These are phyloP conservation scores for Cavia porcellus DNA, from an alignment of 2,113 vertebrate genomes.

Conservation along the genomic window DNA sequence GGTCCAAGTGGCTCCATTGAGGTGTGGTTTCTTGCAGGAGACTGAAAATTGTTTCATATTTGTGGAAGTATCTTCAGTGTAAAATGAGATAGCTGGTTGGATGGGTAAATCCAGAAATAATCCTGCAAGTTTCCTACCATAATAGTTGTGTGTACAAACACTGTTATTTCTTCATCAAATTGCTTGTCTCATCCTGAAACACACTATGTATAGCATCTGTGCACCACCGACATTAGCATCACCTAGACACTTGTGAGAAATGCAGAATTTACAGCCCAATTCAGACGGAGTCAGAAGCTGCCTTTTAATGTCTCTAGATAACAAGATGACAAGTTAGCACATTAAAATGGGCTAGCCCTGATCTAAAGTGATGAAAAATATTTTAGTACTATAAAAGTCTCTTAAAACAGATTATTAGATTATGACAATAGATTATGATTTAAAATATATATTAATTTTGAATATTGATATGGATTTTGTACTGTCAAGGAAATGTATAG, in stretches of 20 bases:
- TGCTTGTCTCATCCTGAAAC: neutral
- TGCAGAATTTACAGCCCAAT: neutral
- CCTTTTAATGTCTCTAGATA: neutral
- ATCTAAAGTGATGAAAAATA: neutral
- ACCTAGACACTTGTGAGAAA: neutral
- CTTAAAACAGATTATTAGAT: neutral
- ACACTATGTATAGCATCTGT: neutral
- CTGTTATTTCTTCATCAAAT: neutral
- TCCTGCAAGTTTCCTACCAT: neutral
- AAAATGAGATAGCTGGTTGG: too few relatives aligned
- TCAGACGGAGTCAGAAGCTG: neutral
- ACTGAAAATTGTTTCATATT: neutral
- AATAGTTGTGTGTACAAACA: too few relatives aligned
- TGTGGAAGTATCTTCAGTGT: neutral
- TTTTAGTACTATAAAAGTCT: neutral
- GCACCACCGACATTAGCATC: neutral
- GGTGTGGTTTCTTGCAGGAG: neutral
- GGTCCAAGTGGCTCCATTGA: too few relatives aligned
- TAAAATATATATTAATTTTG: neutral
- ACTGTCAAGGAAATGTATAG: neutral
- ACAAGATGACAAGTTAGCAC: neutral
- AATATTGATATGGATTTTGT: neutral
- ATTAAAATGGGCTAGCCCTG: neutral
- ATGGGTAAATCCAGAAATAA: neutral
- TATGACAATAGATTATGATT: neutral